Evolutionary conservation across 1,140 invertebrate genomes (phyloP).

Genomic region (Acromyrmex heyeri): DNA sequence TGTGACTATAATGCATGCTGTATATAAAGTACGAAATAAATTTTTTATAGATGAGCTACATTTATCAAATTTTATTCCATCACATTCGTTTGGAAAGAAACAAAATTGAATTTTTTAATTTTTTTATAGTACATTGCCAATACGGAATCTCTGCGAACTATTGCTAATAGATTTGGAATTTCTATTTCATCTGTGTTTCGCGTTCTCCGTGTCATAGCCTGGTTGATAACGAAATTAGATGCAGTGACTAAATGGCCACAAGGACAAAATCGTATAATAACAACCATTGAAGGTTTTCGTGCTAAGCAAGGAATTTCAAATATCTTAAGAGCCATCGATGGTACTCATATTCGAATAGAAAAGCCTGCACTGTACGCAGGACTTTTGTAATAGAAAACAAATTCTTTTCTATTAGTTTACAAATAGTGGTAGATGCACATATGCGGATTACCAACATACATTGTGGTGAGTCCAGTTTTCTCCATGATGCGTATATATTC

Average conservation of each 20-base stretch:
- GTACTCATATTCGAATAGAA: neutral
- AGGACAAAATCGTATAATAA: neutral
- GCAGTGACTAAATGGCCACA: neutral
- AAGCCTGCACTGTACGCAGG: neutral
- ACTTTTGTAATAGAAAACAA: neutral
- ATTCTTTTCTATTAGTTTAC: neutral
- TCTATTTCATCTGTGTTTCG: neutral
- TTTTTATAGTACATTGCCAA: neutral
- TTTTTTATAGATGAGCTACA: neutral
- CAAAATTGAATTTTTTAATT: neutral
- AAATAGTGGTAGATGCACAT: neutral
- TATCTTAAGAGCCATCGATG: neutral
- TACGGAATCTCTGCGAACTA: neutral
- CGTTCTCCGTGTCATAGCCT: neutral
- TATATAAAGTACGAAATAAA: too few relatives aligned
- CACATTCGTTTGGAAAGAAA: neutral
- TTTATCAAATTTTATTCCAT: neutral
- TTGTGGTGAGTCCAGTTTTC: neutral
- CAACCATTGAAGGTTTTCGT: neutral
- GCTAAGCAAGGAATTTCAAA: neutral
- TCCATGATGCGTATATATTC: neutral
- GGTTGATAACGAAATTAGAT: neutral
- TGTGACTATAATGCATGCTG: too few relatives aligned
- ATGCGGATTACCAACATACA: neutral
- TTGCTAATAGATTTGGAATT: neutral